Conservation (phyloP, 2,113 vertebrate genomes). For the Hippocampus zosterae region DNA sequence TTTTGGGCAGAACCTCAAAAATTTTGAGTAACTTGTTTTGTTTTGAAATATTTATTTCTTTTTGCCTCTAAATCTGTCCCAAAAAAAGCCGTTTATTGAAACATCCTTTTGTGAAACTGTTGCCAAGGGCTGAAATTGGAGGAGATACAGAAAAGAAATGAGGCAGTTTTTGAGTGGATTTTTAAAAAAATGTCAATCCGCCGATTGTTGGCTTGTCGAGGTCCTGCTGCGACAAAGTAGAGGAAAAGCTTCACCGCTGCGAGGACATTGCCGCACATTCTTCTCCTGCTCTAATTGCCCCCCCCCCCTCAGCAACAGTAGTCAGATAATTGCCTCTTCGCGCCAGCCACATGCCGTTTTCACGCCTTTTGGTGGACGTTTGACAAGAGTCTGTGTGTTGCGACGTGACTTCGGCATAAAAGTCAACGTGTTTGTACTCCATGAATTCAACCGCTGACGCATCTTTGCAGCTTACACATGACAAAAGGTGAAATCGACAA, state of each 20-base stretch:
- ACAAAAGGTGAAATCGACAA: not conserved
- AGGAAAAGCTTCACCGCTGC: conserved; percentile 7
- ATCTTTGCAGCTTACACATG: not conserved
- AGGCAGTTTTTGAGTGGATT: not conserved
- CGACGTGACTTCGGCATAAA: not conserved
- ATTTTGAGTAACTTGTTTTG: not conserved
- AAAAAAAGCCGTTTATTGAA: not conserved
- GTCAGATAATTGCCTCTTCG: conserved; percentile 13
- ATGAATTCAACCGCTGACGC: not conserved
- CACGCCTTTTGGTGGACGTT: not conserved
- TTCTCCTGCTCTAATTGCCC: conserved; percentile 25
- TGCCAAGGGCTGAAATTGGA: not conserved
- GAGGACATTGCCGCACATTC: not conserved
- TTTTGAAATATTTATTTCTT: not conserved
- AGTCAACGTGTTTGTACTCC: not conserved
- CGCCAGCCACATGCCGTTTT: not conserved
- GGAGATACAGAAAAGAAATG: not conserved
- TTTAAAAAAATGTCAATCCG: not conserved
- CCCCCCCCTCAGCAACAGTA: not conserved
- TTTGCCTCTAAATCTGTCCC: not conserved
- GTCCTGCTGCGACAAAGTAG: conserved; percentile 24
- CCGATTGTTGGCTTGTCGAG: conserved; percentile 6
- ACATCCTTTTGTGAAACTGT: conserved; percentile 7
- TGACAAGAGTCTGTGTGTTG: not conserved
- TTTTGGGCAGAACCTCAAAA: no score